A percentile compares a stretch with the other conserved stretches of the same genome.
Conservation (phyloP, 1,140 invertebrate genomes). For the Solen grandis region DNA sequence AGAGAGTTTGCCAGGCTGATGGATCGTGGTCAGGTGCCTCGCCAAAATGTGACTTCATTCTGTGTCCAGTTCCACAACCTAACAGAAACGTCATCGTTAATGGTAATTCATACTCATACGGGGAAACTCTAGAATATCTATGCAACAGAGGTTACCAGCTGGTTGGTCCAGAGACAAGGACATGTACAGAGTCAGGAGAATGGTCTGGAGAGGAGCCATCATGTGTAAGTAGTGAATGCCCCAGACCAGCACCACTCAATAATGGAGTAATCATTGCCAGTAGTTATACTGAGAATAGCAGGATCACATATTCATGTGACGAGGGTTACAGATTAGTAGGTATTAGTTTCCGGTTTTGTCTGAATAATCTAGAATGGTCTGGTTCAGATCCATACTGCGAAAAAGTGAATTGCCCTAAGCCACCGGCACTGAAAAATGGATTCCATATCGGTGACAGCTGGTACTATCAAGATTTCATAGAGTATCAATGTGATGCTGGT, state of each 20-base stretch:
- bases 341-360: conserved; percentile 45
- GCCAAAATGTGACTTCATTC: conserved; percentile 72
- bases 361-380: conserved; percentile 77
- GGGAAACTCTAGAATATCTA: conserved; percentile 61
- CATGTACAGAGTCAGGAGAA: conserved; percentile 64
- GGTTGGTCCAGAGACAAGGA: conserved; percentile 72
- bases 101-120: conserved; percentile 55
- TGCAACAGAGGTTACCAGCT: conserved; percentile 83
- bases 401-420: conserved; percentile 63
- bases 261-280: conserved; percentile 90
- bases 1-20: conserved; percentile 59
- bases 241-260: conserved; percentile 43
- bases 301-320: conserved; percentile 86
- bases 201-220: conserved; percentile 69
- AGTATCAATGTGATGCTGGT: conserved; percentile 83
- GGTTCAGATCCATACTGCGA: conserved; percentile 63
- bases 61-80: conserved; percentile 60
- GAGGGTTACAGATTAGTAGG: conserved; percentile 62
- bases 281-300: conserved; percentile 92
- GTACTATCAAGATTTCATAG: conserved; percentile 53
- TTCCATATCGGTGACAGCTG: conserved; percentile 40
- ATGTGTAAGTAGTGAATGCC: conserved; percentile 70
- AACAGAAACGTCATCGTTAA: conserved; percentile 41
- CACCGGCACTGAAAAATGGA: conserved; percentile 51
- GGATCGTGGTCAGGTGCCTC: conserved; percentile 78